Conservation (phyloP, 2,888 invertebrate genomes). For the Biston stratarius region DNA sequence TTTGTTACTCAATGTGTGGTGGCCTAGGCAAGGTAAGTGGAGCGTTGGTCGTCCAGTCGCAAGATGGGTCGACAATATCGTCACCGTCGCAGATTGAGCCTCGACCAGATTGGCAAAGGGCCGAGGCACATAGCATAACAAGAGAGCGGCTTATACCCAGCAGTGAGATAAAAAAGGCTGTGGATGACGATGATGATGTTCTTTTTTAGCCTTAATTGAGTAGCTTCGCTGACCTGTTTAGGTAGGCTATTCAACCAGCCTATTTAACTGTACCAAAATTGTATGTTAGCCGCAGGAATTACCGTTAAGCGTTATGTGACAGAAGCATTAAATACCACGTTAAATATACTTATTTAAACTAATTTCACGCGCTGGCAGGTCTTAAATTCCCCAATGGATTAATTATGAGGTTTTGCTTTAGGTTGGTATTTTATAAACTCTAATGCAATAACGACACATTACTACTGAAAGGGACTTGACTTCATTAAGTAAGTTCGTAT, state of each 20-base stretch:
- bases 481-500: too few species aligned
- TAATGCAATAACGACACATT: background rate
- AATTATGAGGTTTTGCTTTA: conserved; percentile 52
- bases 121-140: too few species aligned
- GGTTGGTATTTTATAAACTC: conserved; percentile 9
- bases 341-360: conserved; percentile 51
- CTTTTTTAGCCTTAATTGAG: background rate
- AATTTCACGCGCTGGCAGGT: conserved; percentile 53
- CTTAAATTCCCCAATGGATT: conserved; percentile 50
- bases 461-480: background rate
- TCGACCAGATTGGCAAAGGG: too few species aligned
- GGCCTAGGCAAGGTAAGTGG: too few species aligned
- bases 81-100: too few species aligned
- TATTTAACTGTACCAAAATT: conserved; percentile 5
- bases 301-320: conserved; percentile 58
- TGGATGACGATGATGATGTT: background rate
- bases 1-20: too few species aligned
- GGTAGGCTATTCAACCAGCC: background rate
- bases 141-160: too few species aligned
- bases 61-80: too few species aligned
- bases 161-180: too few species aligned
- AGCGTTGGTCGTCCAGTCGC: too few species aligned
- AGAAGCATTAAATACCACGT: conserved; percentile 49
- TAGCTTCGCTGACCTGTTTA: background rate
- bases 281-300: conserved; percentile 45